Conservation (phyloP, 2,113 vertebrate species). For the Acrocephalus kingi region DNA sequence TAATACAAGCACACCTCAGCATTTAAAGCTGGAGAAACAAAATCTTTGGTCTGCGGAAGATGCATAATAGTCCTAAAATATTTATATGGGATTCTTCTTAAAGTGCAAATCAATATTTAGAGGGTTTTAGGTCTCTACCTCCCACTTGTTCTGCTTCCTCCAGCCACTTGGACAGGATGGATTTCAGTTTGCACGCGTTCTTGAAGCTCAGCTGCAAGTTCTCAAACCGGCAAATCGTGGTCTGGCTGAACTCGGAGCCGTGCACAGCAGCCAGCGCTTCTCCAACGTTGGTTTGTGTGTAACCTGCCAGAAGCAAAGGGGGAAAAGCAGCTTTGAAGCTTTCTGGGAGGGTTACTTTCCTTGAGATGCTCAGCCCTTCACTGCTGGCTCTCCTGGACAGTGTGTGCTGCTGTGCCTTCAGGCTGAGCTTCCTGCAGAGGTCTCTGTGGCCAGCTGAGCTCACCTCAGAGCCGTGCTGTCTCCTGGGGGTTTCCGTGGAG, state of each 20-base stretch:
- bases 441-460: background rate
- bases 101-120: background rate
- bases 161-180: constrained; percentile 95
- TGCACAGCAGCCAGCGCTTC: constrained; percentile 96
- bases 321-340: background rate
- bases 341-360: background rate
- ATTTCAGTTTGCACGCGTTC: constrained; percentile 96
- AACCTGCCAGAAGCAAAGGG: constrained; percentile 76
- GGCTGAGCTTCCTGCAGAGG: background rate
- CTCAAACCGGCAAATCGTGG: constrained; percentile 97
- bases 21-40: background rate
- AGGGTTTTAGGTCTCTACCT: constrained; percentile 75
- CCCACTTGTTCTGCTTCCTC: constrained; percentile 97
- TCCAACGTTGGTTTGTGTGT: constrained; percentile 97
- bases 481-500: background rate
- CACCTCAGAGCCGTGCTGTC: rapidly evolving
- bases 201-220: constrained; percentile 98
- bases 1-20: background rate
- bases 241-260: constrained; percentile 97
- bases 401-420: background rate
- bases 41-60: background rate
- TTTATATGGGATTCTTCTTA: background rate
- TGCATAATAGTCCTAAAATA: background rate
- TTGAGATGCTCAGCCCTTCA: background rate
- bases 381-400: background rate